These are phyloP conservation scores for Argyrosomus regius DNA, from an alignment of 2,797 vertebrate species.

Conservation along the genomic window DNA sequence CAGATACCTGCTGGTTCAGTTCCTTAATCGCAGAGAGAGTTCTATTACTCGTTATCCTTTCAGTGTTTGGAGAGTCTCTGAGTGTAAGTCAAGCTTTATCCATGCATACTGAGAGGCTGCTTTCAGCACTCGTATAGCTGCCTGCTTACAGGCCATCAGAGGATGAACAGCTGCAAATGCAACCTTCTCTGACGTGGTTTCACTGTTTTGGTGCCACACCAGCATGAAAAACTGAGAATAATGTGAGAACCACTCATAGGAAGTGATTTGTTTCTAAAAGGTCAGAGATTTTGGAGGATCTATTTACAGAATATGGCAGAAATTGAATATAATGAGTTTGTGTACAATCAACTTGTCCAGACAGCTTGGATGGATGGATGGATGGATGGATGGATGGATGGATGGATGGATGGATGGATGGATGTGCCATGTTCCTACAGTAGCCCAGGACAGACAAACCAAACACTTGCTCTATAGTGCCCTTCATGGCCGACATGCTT, in stretches of 20 bases:
- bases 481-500: no score
- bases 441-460: no score
- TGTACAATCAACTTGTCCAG: no score
- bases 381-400: no score
- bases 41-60: neutral
- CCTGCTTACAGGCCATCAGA: neutral
- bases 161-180: neutral
- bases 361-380: no score
- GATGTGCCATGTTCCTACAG: no score
- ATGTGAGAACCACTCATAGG: neutral
- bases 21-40: neutral
- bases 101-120: neutral
- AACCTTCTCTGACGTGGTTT: neutral
- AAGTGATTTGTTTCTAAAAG: neutral
- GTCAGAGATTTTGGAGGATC: no score
- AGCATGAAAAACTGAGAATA: neutral
- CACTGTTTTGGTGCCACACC: neutral
- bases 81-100: neutral
- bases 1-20: neutral
- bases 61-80: conserved; percentile 4
- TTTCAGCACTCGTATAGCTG: neutral
- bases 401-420: no score
- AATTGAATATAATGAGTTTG: no score
- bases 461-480: no score
- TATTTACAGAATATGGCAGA: no score